These are phyloP conservation scores for Leucania comma DNA, from an alignment of 2,888 invertebrate species.

Conservation along the genomic window DNA sequence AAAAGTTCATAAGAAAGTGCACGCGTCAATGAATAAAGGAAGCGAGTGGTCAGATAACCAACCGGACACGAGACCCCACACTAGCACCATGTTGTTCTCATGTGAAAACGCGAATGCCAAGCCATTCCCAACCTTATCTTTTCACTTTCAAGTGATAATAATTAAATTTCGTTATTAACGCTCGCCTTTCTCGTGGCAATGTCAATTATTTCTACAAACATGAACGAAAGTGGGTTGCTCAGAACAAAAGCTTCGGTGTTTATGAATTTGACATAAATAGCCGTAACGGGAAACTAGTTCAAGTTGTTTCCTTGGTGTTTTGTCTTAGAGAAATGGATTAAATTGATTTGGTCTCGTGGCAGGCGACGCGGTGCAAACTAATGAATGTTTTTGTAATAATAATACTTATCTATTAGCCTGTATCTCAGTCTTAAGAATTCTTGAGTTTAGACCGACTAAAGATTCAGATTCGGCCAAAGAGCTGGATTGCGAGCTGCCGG, in stretches of 20 bases:
- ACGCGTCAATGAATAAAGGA: slow-evolving; percentile 70
- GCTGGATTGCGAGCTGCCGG: too few species aligned
- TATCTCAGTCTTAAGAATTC: too few species aligned
- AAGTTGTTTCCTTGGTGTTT: slow-evolving; percentile 45
- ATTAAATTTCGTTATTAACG: slow-evolving; percentile 62
- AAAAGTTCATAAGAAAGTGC: slow-evolving; percentile 29
- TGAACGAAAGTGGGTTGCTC: slow-evolving; percentile 74
- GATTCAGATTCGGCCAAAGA: too few species aligned
- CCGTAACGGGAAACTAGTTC: slow-evolving; percentile 60
- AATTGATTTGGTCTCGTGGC: slow-evolving; percentile 32
- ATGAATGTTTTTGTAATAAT: slow-evolving; percentile 13
- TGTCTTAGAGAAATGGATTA: slow-evolving; percentile 39
- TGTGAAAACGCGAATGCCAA: slow-evolving; percentile 52
- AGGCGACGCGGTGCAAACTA: background rate
- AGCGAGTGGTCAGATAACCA: slow-evolving; percentile 67
- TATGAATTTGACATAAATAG: slow-evolving; percentile 63
- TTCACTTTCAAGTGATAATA: slow-evolving; percentile 51
- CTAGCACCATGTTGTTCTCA: slow-evolving; percentile 39
- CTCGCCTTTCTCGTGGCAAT: slow-evolving; percentile 79
- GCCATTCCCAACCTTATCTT: slow-evolving; percentile 63
- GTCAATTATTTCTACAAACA: slow-evolving; percentile 83
- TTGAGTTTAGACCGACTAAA: too few species aligned
- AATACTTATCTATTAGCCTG: too few species aligned
- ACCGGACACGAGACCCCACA: slow-evolving; percentile 65
- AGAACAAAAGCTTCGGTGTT: slow-evolving; percentile 70